Evolutionary conservation across 1,140 invertebrate species (phyloP).

Genomic region (Philotrypesis tridentata): DNA sequence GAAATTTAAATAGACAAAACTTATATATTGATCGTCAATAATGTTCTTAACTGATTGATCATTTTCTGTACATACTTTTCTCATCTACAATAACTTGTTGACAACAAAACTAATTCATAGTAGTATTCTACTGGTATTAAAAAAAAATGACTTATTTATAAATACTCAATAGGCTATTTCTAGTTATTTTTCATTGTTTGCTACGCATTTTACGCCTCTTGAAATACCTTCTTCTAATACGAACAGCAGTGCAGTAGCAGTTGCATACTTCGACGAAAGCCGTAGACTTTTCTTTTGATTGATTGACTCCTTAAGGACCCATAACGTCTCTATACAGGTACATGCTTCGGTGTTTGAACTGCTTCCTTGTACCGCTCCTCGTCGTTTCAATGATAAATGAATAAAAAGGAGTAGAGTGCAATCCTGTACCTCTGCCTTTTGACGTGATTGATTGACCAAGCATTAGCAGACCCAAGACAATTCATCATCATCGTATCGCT

Average conservation of each 20-base stretch:
- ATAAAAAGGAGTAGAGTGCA: background rate
- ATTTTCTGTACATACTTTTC: background rate
- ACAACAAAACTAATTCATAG: background rate
- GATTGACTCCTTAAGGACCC: background rate
- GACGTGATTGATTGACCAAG: conserved; percentile 25
- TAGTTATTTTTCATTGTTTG: background rate
- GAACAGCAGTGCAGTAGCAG: background rate
- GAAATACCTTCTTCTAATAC: background rate
- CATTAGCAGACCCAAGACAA: conserved; percentile 3
- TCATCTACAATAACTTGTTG: background rate
- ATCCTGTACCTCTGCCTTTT: background rate
- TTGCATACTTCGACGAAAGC: background rate
- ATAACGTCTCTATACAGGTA: conserved; percentile 16
- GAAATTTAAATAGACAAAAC: too few species aligned
- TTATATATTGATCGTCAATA: background rate
- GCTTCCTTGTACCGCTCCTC: background rate
- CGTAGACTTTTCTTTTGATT: background rate
- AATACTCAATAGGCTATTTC: background rate
- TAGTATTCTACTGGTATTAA: background rate
- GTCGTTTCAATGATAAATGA: conserved; percentile 37
- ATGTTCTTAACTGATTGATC: background rate
- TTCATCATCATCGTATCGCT: conserved; percentile 32
- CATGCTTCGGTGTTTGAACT: background rate
- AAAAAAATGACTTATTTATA: background rate
- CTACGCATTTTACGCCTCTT: background rate